Evolutionary conservation across 2,113 vertebrate genomes (phyloP).

Genomic region (Sapajus apella): DNA sequence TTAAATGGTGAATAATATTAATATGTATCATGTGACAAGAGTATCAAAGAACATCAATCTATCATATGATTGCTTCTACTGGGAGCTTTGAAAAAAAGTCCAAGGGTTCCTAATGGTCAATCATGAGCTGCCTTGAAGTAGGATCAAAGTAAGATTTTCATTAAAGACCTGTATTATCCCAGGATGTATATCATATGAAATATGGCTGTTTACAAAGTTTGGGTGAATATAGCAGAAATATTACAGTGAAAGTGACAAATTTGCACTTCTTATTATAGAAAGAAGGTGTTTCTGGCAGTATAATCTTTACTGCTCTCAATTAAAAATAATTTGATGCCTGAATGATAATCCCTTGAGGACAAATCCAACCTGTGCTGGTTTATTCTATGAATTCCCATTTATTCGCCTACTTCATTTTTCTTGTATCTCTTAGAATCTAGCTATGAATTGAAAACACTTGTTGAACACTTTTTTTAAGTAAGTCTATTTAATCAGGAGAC

Average conservation of each 20-base stretch:
- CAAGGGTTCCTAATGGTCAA: slow-evolving; percentile 48
- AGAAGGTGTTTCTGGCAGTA: slow-evolving; percentile 16
- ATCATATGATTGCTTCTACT: slow-evolving; percentile 58
- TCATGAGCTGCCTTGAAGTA: slow-evolving; percentile 53
- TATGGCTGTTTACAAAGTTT: slow-evolving; percentile 26
- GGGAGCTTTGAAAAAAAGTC: slow-evolving; percentile 72
- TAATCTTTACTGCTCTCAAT: slow-evolving; percentile 47
- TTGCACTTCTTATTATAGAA: slow-evolving; percentile 44
- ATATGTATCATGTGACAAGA: slow-evolving; percentile 27
- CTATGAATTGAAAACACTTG: slow-evolving; percentile 42
- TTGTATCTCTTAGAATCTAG: slow-evolving; percentile 46
- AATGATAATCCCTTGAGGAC: slow-evolving; percentile 4
- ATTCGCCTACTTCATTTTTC: slow-evolving; percentile 69
- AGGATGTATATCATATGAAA: slow-evolving; percentile 8
- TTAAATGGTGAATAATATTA: slow-evolving; percentile 93
- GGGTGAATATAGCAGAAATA: slow-evolving; percentile 61
- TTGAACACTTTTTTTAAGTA: slow-evolving; percentile 20
- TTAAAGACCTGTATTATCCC: slow-evolving; percentile 40
- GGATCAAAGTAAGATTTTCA: slow-evolving; percentile 47
- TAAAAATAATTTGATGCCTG: slow-evolving; percentile 52
- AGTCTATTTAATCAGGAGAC: slow-evolving; percentile 11
- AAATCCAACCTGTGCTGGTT: slow-evolving; percentile 48
- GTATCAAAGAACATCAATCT: slow-evolving; percentile 61
- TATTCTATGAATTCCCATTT: slow-evolving; percentile 52
- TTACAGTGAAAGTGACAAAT: slow-evolving; percentile 45